Percentiles rank a stretch among this genome's conserved stretches.
These are phyloP conservation scores for Marasmarcha lunaedactyla DNA, from an alignment of 2,888 invertebrate species.

Conservation along the genomic window DNA sequence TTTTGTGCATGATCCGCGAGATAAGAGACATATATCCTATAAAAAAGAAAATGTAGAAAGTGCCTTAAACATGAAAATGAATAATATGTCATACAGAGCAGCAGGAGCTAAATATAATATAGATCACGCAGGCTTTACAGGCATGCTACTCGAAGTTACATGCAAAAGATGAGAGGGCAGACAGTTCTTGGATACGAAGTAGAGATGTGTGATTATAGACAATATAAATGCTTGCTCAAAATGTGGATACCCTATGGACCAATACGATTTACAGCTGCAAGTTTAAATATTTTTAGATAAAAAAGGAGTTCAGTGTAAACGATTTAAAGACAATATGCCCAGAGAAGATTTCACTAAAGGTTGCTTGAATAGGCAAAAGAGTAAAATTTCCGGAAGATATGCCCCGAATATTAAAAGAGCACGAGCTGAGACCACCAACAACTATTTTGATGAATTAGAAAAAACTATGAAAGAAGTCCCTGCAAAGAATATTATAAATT, in stretches of 20 bases:
- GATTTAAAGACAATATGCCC: constrained; percentile 7
- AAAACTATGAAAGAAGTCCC: constrained; percentile 8
- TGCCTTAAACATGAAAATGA: constrained; percentile 2
- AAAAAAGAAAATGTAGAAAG: too few relatives aligned
- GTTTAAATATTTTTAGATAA: constrained; percentile 1
- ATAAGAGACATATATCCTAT: not conserved
- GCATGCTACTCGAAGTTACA: constrained; percentile 1
- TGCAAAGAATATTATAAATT: constrained; percentile 13
- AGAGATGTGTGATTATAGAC: constrained; percentile 2
- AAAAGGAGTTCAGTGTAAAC: constrained; percentile 2
- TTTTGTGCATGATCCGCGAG: not conserved
- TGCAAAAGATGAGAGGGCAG: constrained; percentile 3
- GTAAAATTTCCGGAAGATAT: constrained; percentile 5
- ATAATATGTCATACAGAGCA: constrained; percentile 1
- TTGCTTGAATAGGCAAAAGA: constrained; percentile 7
- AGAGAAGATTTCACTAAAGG: constrained; percentile 6
- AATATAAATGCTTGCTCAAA: constrained; percentile 2
- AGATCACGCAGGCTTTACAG: constrained; percentile 1
- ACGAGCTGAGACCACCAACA: constrained; percentile 10
- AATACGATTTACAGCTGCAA: constrained; percentile 1
- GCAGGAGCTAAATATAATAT: constrained; percentile 3
- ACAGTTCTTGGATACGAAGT: constrained; percentile 1
- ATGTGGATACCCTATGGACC: constrained; percentile 2
- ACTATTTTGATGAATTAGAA: constrained; percentile 10
- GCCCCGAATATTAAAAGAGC: constrained; percentile 11